Conservation (phyloP, 1,140 invertebrate species). For the Periplaneta americana region DNA sequence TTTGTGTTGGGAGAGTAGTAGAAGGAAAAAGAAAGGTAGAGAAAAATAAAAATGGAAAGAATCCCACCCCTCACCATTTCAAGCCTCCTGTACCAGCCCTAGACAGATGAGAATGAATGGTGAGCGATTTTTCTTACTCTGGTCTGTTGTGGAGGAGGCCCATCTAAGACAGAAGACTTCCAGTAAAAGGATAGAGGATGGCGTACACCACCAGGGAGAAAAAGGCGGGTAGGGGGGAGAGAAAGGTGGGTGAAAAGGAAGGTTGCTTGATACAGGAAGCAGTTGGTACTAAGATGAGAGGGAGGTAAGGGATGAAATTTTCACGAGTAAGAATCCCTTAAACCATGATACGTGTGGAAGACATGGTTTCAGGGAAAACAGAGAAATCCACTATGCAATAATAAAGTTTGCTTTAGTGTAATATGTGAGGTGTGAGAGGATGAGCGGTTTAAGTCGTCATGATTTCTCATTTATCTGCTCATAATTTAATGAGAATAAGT, state of each 20-base stretch:
- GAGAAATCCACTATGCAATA: neutral
- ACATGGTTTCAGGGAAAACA: neutral
- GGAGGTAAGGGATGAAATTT: neutral
- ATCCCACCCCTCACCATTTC: neutral
- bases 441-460: neutral
- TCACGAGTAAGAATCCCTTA: neutral
- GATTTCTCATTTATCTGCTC: neutral
- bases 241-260: too few species aligned
- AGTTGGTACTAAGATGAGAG: neutral
- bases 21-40: neutral
- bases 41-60: neutral
- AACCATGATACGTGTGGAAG: neutral
- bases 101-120: conserved; percentile 8
- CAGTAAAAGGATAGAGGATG: neutral
- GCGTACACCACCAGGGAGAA: neutral
- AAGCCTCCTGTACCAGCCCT: neutral
- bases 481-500: neutral
- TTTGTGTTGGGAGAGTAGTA: neutral
- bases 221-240: too few species aligned
- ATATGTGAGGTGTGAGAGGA: neutral
- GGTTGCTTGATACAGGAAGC: too few species aligned
- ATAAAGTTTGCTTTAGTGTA: neutral
- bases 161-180: neutral
- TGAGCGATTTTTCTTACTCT: conserved; percentile 3
- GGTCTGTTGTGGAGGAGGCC: neutral